Base-by-base conservation (phyloP, 2,888 invertebrate genomes). In the Neria commutata region DNA sequence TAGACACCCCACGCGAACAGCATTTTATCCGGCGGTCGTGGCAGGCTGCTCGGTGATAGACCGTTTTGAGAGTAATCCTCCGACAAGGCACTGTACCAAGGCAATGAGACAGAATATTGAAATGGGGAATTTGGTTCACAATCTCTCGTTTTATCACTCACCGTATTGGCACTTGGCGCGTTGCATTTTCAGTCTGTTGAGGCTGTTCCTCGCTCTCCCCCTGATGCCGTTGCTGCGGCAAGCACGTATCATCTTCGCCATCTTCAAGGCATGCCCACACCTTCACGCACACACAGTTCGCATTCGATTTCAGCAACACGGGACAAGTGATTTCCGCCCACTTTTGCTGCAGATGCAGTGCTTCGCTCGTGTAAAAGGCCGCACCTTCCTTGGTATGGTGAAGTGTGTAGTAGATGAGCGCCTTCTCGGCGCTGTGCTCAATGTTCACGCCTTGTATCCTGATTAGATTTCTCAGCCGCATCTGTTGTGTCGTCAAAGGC, bases 1-100 rank as follows among this genome's bases (percentile, higher is more conserved):
- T 92, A 90, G 3, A 96, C 87, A 1, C 91, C 91, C 93, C 94
- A 95, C 2, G 91, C 89, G 70, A 92, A 87, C 14, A 92, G 82
- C 46, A 89, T 83, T 10, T 83, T 82, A 73, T 91, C 89, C 2
- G 71, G 67, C 1, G 72, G 70, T 14, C 66, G 65, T 14, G 69
- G 54, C 55, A 67, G 56, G 40, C 64, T 68, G 33, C 67, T 63
- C n/a, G 69, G 64, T 24, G 62, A 63, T 33, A 66, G 45, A 33
- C 61, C 56, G n/a, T n/a, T 67, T 69, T 24, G 59, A 40, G 47
- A 68, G 53, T n/a, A n/a, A 29, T 68, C 64, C 48, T 65, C 61
- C 6, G 67, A 54, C 53, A 68, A 67, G 64, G 67, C 64, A 62
- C 66, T 65, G 51, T 29, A 67, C 49, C 29, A 29, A 29, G 29